These are phyloP conservation scores for Macropis europaea DNA, from an alignment of 2,888 invertebrate genomes.

Conservation along the genomic window DNA sequence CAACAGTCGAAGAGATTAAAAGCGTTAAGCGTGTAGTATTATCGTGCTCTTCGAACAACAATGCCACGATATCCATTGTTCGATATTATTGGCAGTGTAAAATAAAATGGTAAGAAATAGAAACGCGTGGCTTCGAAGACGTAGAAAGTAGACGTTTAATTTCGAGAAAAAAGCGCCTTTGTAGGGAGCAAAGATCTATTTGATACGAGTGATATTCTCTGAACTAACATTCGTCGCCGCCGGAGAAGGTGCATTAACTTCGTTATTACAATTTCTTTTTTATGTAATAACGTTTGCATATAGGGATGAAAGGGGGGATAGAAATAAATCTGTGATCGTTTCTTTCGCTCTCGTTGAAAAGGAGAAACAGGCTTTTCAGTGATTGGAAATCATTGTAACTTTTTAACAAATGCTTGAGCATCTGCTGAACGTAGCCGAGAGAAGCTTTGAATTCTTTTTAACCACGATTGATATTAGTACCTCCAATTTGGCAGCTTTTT, in stretches of 20 bases:
- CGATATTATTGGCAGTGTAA: too few relatives aligned
- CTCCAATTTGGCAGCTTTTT: neutral
- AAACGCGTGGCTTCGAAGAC: neutral
- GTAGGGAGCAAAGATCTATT: conserved; percentile 1
- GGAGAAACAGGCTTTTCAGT: conserved; percentile 8
- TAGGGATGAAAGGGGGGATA: conserved; percentile 22
- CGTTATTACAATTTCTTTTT: conserved; percentile 19
- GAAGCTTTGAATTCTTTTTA: conserved; percentile 13
- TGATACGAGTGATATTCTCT: conserved; percentile 28
- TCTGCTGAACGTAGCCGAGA: conserved; percentile 10
- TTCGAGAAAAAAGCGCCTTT: conserved; percentile 4
- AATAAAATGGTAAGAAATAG: conserved; percentile 15
- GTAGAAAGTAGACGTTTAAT: conserved; percentile 4
- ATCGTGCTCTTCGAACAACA: neutral
- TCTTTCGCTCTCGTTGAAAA: conserved; percentile 22
- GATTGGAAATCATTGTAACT: neutral
- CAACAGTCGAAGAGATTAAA: conserved; percentile 9
- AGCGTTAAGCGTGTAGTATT: conserved; percentile 24
- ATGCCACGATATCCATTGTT: neutral
- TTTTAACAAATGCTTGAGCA: conserved; percentile 5
- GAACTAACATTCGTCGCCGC: conserved; percentile 8
- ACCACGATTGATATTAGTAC: conserved; percentile 18
- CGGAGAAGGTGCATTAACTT: conserved; percentile 13
- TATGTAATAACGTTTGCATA: conserved; percentile 19
- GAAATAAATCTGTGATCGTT: conserved; percentile 53